A percentile compares a stretch with the other conserved stretches of the same genome.
Conservation (phyloP, 2,797 vertebrate species). For the Aldrovandia affinis region DNA sequence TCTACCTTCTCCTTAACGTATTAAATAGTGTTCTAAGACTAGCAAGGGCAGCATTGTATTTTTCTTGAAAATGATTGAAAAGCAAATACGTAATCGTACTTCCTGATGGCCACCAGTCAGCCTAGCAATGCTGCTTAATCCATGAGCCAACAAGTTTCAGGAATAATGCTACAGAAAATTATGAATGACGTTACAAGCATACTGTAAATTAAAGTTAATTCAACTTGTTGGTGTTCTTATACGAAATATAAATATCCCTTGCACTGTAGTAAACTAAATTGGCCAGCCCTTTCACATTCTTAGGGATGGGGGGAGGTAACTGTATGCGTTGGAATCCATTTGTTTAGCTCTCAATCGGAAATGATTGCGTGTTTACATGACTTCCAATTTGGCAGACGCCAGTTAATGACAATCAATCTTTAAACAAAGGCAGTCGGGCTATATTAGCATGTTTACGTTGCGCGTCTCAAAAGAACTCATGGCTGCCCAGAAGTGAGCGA, state of each 20-base stretch:
- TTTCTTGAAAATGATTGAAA: neutral
- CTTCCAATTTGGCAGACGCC: conserved; percentile 44
- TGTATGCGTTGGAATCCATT: conserved; percentile 40
- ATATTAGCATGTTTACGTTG: conserved; percentile 38
- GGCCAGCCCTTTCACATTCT: conserved; percentile 28
- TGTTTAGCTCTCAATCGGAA: conserved; percentile 46
- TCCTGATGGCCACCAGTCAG: neutral
- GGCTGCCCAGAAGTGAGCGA: conserved; percentile 50
- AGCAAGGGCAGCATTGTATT: neutral
- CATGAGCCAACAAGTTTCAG: neutral
- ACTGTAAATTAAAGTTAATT: conserved; percentile 1
- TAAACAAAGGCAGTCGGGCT: conserved; percentile 50
- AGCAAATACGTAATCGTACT: neutral
- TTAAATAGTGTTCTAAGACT: neutral
- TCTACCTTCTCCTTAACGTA: neutral
- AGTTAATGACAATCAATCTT: conserved; percentile 49
- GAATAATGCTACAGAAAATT: neutral
- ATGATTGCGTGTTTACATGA: conserved; percentile 47
- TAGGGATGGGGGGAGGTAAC: conserved; percentile 39
- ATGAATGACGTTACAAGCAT: neutral
- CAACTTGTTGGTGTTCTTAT: conserved; percentile 4
- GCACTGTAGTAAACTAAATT: conserved; percentile 46
- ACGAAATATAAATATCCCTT: conserved; percentile 6
- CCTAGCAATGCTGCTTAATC: neutral
- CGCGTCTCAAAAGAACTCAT: conserved; percentile 29